A percentile compares a stretch with the other conserved stretches of the same genome.
Conservation (phyloP, 2,113 vertebrate species). For the Oryctolagus cuniculus region mOryCun1.1 NC_091440.1:125270001-125270500, state of each 20-base stretch:
- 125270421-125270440: background rate
- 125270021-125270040: background rate
- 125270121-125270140: constrained; percentile 31
- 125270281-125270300: background rate
- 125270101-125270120: constrained; percentile 58
- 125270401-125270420: background rate
- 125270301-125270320: background rate
- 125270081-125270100: constrained; percentile 45
- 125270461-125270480: background rate
- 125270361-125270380: background rate
- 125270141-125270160: constrained; percentile 3
- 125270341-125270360: background rate
- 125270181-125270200: background rate
- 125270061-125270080: constrained; percentile 1
- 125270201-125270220: background rate
- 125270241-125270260: background rate
- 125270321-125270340: background rate
- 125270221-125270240: background rate
- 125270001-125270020: constrained; percentile 50
- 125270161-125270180: constrained; percentile 43
- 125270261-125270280: background rate
- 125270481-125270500: background rate
- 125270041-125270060: constrained; percentile 44
- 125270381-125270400: background rate
- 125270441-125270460: background rate